Evolutionary conservation across 2,113 vertebrate genomes (phyloP), one percentile per base, ranked within the genome.

Genomic region (Chloebia gouldiae): DNA sequence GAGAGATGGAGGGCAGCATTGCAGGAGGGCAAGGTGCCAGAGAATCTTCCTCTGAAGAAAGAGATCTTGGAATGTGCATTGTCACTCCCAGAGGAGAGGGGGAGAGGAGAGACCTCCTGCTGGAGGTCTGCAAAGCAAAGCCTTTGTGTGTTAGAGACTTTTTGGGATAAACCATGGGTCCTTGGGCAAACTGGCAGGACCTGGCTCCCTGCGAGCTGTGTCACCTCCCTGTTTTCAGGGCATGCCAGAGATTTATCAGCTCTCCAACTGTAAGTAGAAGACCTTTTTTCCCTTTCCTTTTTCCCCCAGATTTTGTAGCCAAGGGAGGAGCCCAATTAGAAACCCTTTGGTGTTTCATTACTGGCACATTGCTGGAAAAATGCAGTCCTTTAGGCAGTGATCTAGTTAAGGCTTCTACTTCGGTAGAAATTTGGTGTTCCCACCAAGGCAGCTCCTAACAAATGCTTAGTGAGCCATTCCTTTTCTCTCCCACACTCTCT

Each of bases 381-480:
- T 3, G 33, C 35, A 70, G 15, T 42, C 30, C 83, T 93, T 59
- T 27, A 63, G 61, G 56, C 49, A 39, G 25, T 53, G 71, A 81
- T 77, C 77, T 70, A 51, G 30, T 65, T 75, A 49, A 78, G 21
- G 39, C 21, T 93, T 40, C 39, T 63, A 8, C 3, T 1, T 86
- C 68, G 42, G 54, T 64, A 94, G 85, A 90, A 81, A 63, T 91
- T 81, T 35, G 70, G 45, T 49, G 84, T 63, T 85, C 65, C 64
- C 66, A 86, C 70, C 54, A 35, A 56, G 47, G 69, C 33, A 91
- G 28, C 54, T 92, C 79, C 45, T 42, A 72, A 45, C 18, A 94
- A 53, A 47, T 45, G 49, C 39, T 27, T 39, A 49, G 71, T 81
- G 65, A 83, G 60, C 21, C 2, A 2, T 30, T 75, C 56, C 57